These are phyloP conservation scores for Pseudochaenichthys georgianus DNA, from an alignment of 2,797 vertebrate genomes.

Conservation along the genomic window DNA sequence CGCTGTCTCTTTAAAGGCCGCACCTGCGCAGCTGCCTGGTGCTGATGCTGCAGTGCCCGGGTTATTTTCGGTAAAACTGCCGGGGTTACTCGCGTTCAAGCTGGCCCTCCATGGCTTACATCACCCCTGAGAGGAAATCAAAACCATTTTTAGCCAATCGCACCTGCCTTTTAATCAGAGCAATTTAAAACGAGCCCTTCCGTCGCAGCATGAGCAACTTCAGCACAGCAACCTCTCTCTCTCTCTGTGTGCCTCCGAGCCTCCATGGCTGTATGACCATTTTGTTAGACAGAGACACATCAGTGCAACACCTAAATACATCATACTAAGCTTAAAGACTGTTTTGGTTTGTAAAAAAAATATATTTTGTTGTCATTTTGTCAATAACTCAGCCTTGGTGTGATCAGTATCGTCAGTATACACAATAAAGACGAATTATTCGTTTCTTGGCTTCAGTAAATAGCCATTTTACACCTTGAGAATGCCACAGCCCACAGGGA, in stretches of 20 bases:
- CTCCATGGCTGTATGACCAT: neutral
- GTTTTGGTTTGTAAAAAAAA: neutral
- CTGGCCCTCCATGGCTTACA: constrained; percentile 79
- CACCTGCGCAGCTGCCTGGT: constrained; percentile 85
- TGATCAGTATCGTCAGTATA: constrained; percentile 1
- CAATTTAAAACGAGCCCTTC: constrained; percentile 43
- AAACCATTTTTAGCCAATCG: constrained; percentile 66
- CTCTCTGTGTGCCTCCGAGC: neutral
- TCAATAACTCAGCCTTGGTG: neutral
- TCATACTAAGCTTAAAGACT: neutral
- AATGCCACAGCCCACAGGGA: neutral
- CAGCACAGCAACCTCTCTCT: constrained; percentile 8
- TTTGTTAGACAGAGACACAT: neutral
- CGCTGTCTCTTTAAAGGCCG: constrained; percentile 85
- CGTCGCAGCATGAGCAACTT: constrained; percentile 15
- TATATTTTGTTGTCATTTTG: neutral
- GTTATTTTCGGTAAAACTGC: constrained; percentile 88
- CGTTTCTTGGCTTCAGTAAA: constrained; percentile 1
- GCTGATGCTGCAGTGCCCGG: constrained; percentile 88
- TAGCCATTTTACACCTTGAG: neutral
- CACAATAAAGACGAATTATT: constrained; percentile 7
- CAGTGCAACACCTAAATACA: neutral
- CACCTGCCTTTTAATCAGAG: constrained; percentile 69
- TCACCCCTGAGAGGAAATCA: constrained; percentile 76
- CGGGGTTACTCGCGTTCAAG: constrained; percentile 89